Evolutionary conservation across 2,888 invertebrate species (phyloP).

Genomic region (Plutella xylostella): DNA sequence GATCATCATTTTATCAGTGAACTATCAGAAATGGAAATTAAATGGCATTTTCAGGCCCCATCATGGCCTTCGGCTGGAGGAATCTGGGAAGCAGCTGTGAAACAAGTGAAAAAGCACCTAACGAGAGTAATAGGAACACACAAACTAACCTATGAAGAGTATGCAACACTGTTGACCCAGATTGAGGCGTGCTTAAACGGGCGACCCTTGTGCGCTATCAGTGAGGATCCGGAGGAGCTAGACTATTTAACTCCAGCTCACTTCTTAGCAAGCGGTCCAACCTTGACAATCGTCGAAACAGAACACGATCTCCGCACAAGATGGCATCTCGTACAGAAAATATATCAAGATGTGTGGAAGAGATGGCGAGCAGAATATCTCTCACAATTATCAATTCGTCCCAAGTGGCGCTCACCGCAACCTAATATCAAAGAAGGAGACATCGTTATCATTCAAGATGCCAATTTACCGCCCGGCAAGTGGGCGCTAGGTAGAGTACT

Average conservation of each 20-base stretch:
- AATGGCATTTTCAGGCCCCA: neutral
- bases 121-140: neutral
- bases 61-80: constrained; percentile 3
- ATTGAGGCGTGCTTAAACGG: neutral
- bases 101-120: constrained; percentile 11
- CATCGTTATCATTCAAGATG: constrained; percentile 14
- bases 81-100: constrained; percentile 16
- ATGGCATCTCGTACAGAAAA: constrained; percentile 21
- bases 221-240: constrained; percentile 6
- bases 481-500: constrained; percentile 18
- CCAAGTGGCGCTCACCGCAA: constrained; percentile 1
- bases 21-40: neutral
- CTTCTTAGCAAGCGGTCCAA: constrained; percentile 9
- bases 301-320: constrained; percentile 17
- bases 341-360: constrained; percentile 18
- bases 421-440: constrained; percentile 9
- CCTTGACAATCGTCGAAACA: constrained; percentile 9
- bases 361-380: constrained; percentile 6
- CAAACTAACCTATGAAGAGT: constrained; percentile 4
- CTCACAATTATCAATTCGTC: constrained; percentile 1
- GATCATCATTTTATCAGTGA: too few species aligned
- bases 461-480: too few species aligned
- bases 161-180: neutral
- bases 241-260: constrained; percentile 10
- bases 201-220: neutral